phyloP scores from a whole-genome alignment of 2,113 vertebrate genomes.

The Rattus rattus region DNA sequence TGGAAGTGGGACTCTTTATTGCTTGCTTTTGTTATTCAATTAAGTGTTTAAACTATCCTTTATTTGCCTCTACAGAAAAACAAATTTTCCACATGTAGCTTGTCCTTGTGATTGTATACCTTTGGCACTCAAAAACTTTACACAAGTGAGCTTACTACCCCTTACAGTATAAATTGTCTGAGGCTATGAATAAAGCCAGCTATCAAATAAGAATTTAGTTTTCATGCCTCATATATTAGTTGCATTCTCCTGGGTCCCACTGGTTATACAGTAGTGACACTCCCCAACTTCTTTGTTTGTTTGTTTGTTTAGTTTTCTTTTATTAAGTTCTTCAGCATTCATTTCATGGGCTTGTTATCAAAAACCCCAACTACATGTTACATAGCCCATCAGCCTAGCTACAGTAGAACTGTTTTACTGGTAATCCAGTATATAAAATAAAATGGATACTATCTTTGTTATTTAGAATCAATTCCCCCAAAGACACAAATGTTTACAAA shows the following conservation, averaged over 20 bases:
- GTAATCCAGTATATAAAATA: background rate
- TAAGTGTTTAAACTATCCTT: background rate
- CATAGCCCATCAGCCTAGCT: background rate
- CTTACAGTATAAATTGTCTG: background rate
- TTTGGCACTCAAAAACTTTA: background rate
- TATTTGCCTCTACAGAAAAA: background rate
- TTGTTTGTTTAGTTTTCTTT: background rate
- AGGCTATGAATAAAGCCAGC: background rate
- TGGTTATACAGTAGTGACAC: background rate
- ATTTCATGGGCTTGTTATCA: background rate
- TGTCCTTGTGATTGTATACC: background rate
- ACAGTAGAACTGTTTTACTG: background rate
- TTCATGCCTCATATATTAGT: too few relatives aligned
- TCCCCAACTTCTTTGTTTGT: background rate
- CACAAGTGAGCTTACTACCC: background rate
- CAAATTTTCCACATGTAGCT: background rate
- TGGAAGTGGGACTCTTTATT: background rate
- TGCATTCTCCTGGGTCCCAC: background rate
- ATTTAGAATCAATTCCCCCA: background rate
- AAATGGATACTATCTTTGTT: background rate
- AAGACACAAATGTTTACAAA: background rate
- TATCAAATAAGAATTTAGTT: background rate
- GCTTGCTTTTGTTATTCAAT: background rate
- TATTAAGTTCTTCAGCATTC: background rate
- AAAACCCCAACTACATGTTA: background rate